phyloP scores from a whole-genome alignment of 1,140 invertebrate species.

The Neomicropteryx cornuta region DNA sequence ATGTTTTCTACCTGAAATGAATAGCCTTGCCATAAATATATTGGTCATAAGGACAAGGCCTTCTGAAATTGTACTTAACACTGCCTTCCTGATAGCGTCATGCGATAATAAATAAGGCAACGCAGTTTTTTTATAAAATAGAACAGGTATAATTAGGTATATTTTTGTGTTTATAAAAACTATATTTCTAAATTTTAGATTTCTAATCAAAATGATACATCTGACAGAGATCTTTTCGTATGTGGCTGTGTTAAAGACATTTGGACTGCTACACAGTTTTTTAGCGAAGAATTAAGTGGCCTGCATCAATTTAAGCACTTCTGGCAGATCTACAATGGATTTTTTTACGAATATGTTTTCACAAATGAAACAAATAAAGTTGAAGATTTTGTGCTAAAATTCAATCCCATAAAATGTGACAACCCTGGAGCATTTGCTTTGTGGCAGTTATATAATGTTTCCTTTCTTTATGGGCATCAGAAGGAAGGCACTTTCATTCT shows the following conservation, averaged over 20 bases:
- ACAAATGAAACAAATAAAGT: conserved; percentile 1
- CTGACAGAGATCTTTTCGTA: conserved; percentile 10
- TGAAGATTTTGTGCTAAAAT: conserved; percentile 5
- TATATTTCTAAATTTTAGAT: not conserved
- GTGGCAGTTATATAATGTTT: conserved; percentile 9
- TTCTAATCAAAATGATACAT: conserved; percentile 10
- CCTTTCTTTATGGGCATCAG: conserved; percentile 6
- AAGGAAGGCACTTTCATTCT: conserved; percentile 5
- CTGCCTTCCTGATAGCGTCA: too few species aligned
- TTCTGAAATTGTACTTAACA: not conserved
- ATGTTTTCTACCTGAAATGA: too few species aligned
- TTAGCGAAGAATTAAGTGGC: conserved; percentile 8
- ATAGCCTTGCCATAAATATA: too few species aligned
- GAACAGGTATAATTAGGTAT: not conserved
- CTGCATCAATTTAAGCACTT: conserved; percentile 11
- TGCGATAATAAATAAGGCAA: too few species aligned
- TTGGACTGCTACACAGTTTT: conserved; percentile 10
- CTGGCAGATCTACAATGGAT: conserved; percentile 13
- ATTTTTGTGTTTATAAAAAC: not conserved
- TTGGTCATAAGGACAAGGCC: too few species aligned
- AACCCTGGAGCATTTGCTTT: conserved; percentile 11
- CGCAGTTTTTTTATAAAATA: too few species aligned
- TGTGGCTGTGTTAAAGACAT: conserved; percentile 12
- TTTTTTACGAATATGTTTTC: conserved; percentile 11
- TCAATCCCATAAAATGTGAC: conserved; percentile 10